Conservation (phyloP, 2,113 vertebrate species). For the Aptenodytes forsteri region DNA sequence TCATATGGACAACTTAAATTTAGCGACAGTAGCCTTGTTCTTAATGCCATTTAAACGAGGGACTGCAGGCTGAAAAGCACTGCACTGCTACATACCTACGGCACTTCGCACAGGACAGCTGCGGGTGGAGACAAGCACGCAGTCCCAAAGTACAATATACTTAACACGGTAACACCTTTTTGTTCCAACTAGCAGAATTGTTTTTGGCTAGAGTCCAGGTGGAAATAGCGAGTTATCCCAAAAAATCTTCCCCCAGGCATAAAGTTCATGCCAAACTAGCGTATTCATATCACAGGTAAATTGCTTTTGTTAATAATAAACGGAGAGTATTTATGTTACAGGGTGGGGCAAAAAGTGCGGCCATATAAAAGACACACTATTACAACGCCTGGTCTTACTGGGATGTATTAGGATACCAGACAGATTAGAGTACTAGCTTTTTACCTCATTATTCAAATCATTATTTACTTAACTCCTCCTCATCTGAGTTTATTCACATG, state of each 20-base stretch:
- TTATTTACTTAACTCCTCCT: conserved; percentile 32
- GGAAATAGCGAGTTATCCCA: conserved; percentile 11
- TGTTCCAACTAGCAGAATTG: neutral
- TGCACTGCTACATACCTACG: neutral
- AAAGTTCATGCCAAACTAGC: neutral
- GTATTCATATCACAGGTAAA: neutral
- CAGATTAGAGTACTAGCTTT: neutral
- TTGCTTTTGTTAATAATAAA: conserved; percentile 23
- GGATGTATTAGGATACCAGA: neutral
- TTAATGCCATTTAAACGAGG: neutral
- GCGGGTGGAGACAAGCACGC: neutral
- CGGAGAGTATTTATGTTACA: neutral
- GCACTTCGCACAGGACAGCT: neutral
- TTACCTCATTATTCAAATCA: neutral
- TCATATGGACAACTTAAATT: rapidly evolving
- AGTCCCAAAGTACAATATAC: neutral
- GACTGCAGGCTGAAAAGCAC: neutral
- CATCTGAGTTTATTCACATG: conserved; percentile 5
- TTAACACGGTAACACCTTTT: neutral
- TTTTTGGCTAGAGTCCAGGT: neutral
- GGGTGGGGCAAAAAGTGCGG: neutral
- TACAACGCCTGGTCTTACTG: neutral
- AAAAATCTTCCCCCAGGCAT: conserved; percentile 22
- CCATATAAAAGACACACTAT: neutral
- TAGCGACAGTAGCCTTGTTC: neutral